phyloP scores from a whole-genome alignment of 2,113 vertebrate genomes.

The Oreochromis spilurus region DNA sequence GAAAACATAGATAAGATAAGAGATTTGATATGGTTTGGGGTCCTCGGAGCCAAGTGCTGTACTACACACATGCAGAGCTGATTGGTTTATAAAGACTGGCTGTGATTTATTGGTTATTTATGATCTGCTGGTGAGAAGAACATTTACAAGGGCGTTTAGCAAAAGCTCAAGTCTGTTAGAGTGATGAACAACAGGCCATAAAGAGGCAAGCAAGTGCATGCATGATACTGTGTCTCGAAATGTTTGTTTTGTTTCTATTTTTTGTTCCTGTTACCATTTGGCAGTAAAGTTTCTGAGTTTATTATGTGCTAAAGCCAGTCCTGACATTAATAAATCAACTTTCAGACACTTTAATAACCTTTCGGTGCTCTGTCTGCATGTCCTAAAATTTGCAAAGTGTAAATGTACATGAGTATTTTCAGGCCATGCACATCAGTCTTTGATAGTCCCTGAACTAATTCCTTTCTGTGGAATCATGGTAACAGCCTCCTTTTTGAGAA shows the following conservation, averaged over 20 bases:
- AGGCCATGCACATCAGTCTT: not conserved
- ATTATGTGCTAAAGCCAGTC: not conserved
- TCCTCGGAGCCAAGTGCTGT: not conserved
- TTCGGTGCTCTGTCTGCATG: not conserved
- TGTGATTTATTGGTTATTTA: conserved; percentile 5
- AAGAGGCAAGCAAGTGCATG: not conserved
- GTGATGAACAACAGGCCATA: not conserved
- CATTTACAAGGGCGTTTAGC: not conserved
- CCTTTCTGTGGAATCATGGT: not conserved
- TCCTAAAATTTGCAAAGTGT: not conserved
- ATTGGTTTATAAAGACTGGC: conserved; percentile 20
- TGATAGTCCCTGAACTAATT: rapidly evolving
- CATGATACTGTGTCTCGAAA: not conserved
- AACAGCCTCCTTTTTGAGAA: not conserved
- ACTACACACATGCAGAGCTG: not conserved
- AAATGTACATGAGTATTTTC: not conserved
- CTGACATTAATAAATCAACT: not conserved
- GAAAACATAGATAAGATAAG: conserved; percentile 42
- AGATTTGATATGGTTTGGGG: conserved; percentile 1
- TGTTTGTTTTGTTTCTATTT: not conserved
- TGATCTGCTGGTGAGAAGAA: conserved; percentile 2
- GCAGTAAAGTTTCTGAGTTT: not conserved
- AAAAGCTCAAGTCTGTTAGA: not conserved
- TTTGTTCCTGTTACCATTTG: not conserved
- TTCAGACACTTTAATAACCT: not conserved